These are phyloP conservation scores for Erebia aethiops DNA, from an alignment of 2,888 invertebrate genomes.

Conservation along the genomic window DNA sequence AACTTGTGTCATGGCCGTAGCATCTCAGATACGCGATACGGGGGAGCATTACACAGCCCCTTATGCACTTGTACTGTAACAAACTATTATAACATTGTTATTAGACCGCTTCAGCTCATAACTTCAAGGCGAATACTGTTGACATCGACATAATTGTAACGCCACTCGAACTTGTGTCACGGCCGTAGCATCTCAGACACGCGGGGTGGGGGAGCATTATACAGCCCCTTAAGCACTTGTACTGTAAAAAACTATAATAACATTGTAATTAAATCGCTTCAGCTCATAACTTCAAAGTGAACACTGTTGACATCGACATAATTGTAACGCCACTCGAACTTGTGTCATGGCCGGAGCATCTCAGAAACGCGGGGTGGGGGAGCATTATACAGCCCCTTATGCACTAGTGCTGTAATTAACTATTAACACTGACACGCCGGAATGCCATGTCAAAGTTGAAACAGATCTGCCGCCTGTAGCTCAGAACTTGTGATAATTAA, in stretches of 20 bases:
- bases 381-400: not conserved
- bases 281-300: not conserved
- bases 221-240: not conserved
- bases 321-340: constrained; percentile 16
- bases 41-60: not conserved
- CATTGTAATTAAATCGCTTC: not conserved
- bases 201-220: not conserved
- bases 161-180: constrained; percentile 11
- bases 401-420: constrained; percentile 1
- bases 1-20: constrained; percentile 4
- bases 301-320: constrained; percentile 14
- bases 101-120: not conserved
- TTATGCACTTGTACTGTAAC: not conserved
- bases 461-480: not conserved
- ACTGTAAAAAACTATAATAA: not conserved
- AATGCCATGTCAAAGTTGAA: not conserved
- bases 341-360: not conserved
- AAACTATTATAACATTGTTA: not conserved
- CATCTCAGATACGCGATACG: not conserved
- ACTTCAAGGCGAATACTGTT: not conserved
- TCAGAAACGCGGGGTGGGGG: not conserved
- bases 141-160: constrained; percentile 19
- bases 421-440: not conserved
- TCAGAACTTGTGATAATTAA: no score
- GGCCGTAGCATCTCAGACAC: no score